Conservation (phyloP, 1,140 invertebrate genomes). For the Parapsyche elsis region DNA sequence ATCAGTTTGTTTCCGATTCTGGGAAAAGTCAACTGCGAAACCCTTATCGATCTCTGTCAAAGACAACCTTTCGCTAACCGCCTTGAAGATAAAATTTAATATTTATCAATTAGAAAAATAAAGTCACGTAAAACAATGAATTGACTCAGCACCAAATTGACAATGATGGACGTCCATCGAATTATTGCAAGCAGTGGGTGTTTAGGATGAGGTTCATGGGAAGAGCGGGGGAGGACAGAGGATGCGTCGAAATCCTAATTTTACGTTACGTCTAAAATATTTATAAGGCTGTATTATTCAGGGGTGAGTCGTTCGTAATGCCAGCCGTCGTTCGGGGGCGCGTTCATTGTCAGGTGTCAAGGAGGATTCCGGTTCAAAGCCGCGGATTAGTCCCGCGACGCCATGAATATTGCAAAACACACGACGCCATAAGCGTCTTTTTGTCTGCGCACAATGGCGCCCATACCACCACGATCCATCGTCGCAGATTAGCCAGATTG, state of each 20-base stretch:
- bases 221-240: too few relatives aligned
- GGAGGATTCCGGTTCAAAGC: conserved; percentile 15
- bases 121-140: too few relatives aligned
- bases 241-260: conserved; percentile 1
- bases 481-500: conserved; percentile 8
- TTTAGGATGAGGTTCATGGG: too few relatives aligned
- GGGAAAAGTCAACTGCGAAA: background rate
- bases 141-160: too few relatives aligned
- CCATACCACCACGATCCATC: background rate
- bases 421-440: background rate
- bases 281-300: conserved; percentile 10
- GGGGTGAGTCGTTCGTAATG: background rate
- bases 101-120: too few relatives aligned
- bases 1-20: background rate
- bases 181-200: too few relatives aligned
- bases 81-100: too few relatives aligned
- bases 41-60: background rate
- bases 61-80: background rate
- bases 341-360: conserved; percentile 27
- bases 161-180: too few relatives aligned
- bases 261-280: conserved; percentile 10
- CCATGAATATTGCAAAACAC: conserved; percentile 15
- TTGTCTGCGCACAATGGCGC: background rate
- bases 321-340: background rate
- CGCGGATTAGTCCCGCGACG: background rate